A percentile compares a stretch with the other conserved stretches of the same genome.
Conservation (phyloP, 1,140 invertebrate species). For the Pantala flavescens region DNA sequence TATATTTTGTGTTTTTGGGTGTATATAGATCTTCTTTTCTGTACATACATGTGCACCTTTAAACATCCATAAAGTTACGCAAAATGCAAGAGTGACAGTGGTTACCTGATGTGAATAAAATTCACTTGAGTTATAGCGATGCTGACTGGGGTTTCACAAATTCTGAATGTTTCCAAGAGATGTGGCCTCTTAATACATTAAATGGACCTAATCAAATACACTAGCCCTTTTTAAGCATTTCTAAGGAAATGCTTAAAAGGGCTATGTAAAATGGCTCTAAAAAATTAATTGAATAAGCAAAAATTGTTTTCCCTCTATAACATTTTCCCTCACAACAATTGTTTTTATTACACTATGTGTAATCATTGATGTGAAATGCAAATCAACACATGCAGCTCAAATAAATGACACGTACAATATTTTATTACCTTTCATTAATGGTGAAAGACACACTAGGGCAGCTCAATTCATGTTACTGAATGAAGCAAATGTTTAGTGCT, state of each 20-base stretch:
- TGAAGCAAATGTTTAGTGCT: constrained; percentile 21
- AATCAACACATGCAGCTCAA: constrained; percentile 18
- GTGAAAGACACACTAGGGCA: constrained; percentile 15
- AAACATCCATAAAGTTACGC: no score
- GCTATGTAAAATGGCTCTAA: not conserved
- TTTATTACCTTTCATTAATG: constrained; percentile 19
- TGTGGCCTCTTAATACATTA: not conserved
- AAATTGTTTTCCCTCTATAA: not conserved
- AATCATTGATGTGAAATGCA: constrained; percentile 17
- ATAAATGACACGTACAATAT: constrained; percentile 19
- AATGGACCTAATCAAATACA: not conserved
- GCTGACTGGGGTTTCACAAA: not conserved
- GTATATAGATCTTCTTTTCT: no score
- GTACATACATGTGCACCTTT: no score
- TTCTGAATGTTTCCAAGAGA: not conserved
- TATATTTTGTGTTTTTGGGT: not conserved
- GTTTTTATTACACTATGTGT: not conserved
- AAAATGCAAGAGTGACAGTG: not conserved
- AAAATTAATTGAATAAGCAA: not conserved
- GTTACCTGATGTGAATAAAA: not conserved
- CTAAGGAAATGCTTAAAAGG: not conserved
- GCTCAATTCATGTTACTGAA: constrained; percentile 20
- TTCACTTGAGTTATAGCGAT: not conserved
- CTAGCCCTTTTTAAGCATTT: not conserved
- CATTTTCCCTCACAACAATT: not conserved